Conservation (phyloP, 2,113 vertebrate species). For the Bubalus kerabau region DNA sequence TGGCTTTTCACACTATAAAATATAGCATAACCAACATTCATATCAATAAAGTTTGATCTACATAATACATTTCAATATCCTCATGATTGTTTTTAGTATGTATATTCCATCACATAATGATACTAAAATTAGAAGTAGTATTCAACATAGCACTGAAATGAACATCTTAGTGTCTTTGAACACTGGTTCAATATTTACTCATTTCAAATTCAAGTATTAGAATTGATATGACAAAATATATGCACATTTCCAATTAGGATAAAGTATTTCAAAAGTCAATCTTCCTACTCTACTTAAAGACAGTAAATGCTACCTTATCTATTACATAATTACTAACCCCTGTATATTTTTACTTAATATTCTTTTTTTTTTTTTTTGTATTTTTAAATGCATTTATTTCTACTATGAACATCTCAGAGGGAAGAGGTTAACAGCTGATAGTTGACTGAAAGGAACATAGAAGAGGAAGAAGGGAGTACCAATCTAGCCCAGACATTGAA, state of each 20-base stretch:
- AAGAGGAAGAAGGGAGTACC: neutral
- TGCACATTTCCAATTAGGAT: neutral
- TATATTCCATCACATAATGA: neutral
- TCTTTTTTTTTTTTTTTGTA: neutral
- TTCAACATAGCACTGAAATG: neutral
- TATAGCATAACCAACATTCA: neutral
- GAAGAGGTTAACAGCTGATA: neutral
- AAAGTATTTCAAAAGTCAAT: neutral
- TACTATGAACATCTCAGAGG: neutral
- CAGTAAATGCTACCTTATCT: neutral
- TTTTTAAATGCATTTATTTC: constrained; percentile 15
- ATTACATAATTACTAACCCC: neutral
- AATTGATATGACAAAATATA: neutral
- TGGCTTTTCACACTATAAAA: neutral
- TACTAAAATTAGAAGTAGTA: neutral
- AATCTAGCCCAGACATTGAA: neutral
- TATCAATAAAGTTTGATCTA: neutral
- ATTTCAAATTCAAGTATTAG: neutral
- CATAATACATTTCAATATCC: neutral
- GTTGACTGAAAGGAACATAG: neutral
- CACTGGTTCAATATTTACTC: neutral
- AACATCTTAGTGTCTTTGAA: neutral
- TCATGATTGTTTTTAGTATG: neutral
- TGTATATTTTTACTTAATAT: neutral
- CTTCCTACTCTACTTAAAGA: neutral